Evolutionary conservation across 2,888 invertebrate species (phyloP).

Genomic region (Geotrupes spiniger): DNA sequence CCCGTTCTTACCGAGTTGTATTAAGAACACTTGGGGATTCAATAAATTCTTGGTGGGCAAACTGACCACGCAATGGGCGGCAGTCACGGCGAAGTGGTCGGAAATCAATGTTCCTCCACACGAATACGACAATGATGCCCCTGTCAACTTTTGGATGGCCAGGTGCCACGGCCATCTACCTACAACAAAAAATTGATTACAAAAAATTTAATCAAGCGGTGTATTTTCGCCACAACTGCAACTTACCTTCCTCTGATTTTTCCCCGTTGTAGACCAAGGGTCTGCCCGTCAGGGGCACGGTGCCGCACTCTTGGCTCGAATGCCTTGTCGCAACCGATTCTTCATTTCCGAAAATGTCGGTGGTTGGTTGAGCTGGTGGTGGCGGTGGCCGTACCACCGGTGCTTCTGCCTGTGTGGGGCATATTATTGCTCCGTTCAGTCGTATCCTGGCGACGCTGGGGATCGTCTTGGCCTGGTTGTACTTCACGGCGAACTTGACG

Average conservation of each 20-base stretch:
- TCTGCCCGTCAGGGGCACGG: conserved; percentile 51
- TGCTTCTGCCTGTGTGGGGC: too few relatives aligned
- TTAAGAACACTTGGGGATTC: conserved; percentile 39
- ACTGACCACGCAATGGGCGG: conserved; percentile 62
- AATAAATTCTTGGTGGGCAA: conserved; percentile 35
- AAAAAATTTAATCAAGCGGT: too few relatives aligned
- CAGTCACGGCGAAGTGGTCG: conserved; percentile 57
- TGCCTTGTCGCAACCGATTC: too few relatives aligned
- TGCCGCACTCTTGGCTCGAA: conserved; percentile 49
- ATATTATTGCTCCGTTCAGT: conserved; percentile 60
- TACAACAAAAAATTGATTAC: conserved; percentile 36
- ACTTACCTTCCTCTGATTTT: conserved; percentile 56
- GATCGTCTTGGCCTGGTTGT: conserved; percentile 51
- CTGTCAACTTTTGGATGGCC: conserved; percentile 55
- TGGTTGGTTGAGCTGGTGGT: not conserved
- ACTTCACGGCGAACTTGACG: conserved; percentile 60
- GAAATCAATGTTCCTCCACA: conserved; percentile 65
- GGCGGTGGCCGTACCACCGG: not conserved
- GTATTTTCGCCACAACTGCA: too few relatives aligned
- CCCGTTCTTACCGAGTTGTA: conserved; percentile 47
- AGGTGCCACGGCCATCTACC: conserved; percentile 60
- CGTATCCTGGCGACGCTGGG: conserved; percentile 55
- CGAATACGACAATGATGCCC: conserved; percentile 54
- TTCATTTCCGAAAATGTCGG: too few relatives aligned
- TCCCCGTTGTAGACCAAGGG: conserved; percentile 61